Conservation (phyloP, 2,888 invertebrate species). For the Harpalus rubripes region DNA sequence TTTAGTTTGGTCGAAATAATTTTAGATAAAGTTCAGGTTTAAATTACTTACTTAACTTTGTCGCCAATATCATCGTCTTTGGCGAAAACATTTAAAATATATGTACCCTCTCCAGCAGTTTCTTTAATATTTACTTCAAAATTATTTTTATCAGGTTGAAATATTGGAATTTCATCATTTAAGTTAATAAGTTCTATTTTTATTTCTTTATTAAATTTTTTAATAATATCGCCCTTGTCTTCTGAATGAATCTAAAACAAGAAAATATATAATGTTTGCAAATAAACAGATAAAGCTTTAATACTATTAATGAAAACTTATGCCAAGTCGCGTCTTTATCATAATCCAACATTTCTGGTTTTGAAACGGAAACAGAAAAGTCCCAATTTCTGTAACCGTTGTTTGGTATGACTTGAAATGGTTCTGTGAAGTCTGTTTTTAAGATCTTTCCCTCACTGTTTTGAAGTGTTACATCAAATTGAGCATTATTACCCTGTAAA, state of each 20-base stretch:
- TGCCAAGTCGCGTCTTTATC: constrained; percentile 79
- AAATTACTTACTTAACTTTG: constrained; percentile 79
- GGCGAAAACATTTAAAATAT: constrained; percentile 80
- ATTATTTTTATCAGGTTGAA: constrained; percentile 73
- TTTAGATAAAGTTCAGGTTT: neutral
- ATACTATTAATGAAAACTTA: constrained; percentile 77
- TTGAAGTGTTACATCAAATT: constrained; percentile 74
- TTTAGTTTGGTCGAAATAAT: too few species aligned
- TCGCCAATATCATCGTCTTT: constrained; percentile 82
- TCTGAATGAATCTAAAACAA: constrained; percentile 74
- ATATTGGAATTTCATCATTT: constrained; percentile 86
- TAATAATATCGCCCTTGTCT: constrained; percentile 71
- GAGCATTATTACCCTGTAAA: constrained; percentile 81
- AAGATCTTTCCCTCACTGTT: constrained; percentile 68
- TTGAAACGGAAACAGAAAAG: constrained; percentile 80
- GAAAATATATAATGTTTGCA: neutral
- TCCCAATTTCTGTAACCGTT: constrained; percentile 81
- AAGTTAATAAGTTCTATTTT: constrained; percentile 81
- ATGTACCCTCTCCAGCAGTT: constrained; percentile 72
- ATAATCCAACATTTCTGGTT: constrained; percentile 81
- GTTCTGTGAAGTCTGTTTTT: constrained; percentile 74
- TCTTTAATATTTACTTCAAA: neutral
- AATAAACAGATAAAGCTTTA: neutral
- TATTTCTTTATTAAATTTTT: constrained; percentile 75
- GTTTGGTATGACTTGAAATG: constrained; percentile 82